Evolutionary conservation across 2,113 vertebrate genomes (phyloP).

Genomic region (Hyperoodon ampullatus): DNA sequence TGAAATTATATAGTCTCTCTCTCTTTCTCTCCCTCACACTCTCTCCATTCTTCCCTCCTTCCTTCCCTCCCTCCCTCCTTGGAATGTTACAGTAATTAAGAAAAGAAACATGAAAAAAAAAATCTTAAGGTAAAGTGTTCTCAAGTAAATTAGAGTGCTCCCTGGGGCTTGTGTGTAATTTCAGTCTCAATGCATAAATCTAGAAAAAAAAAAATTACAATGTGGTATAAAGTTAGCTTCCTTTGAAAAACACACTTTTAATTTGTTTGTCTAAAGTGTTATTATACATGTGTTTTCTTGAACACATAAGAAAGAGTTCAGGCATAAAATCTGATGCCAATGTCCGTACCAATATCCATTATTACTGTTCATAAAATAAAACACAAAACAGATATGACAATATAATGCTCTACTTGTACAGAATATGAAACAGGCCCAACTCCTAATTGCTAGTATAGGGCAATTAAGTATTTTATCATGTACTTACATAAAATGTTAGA

Average conservation of each 20-base stretch:
- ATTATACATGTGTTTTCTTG: background rate
- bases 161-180: background rate
- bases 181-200: background rate
- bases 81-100: background rate
- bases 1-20: background rate
- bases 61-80: background rate
- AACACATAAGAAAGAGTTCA: background rate
- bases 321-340: background rate
- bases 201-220: background rate
- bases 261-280: slow-evolving; percentile 18
- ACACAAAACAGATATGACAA: background rate
- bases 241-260: background rate
- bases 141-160: slow-evolving; percentile 33
- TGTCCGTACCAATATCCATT: background rate
- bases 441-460: background rate
- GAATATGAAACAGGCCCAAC: slow-evolving; percentile 17
- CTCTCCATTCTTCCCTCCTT: background rate
- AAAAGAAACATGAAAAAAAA: background rate
- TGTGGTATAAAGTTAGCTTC: background rate
- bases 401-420: background rate
- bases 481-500: slow-evolving; percentile 27
- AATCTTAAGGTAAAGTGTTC: background rate
- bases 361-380: slow-evolving; percentile 48
- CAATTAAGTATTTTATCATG: slow-evolving; percentile 30
- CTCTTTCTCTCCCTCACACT: background rate